Evolutionary conservation across 2,113 vertebrate genomes (phyloP).

Genomic region (Rhinoderma darwinii): DNA sequence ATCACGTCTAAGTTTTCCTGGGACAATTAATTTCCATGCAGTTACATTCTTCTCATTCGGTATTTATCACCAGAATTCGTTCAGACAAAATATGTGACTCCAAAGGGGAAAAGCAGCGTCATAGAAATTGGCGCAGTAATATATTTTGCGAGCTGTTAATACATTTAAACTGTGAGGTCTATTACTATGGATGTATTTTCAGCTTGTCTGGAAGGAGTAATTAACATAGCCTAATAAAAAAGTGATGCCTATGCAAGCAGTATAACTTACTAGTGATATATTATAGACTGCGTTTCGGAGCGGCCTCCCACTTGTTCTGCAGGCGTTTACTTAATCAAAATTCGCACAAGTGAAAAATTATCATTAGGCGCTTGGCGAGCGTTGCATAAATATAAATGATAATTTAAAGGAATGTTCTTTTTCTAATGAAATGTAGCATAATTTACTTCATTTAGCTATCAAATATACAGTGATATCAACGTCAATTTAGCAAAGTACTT

Average conservation of each 20-base stretch:
- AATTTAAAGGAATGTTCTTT: conserved; percentile 47
- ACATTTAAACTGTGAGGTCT: conserved; percentile 5
- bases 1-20: not conserved
- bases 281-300: not conserved
- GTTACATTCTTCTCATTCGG: not conserved
- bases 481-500: conserved; percentile 50
- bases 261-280: conserved; percentile 44
- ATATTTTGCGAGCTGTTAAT: conserved; percentile 37
- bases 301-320: conserved; percentile 41
- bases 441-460: conserved; percentile 48
- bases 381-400: conserved; percentile 45
- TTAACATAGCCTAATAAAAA: conserved; percentile 47
- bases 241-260: conserved; percentile 24
- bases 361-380: conserved; percentile 45
- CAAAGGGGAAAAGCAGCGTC: not conserved
- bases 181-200: conserved; percentile 35
- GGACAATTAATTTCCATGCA: not conserved
- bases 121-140: not conserved
- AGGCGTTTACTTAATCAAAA: conserved; percentile 50
- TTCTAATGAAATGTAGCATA: conserved; percentile 47
- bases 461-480: conserved; percentile 49
- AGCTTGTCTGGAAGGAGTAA: conserved; percentile 21
- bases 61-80: conserved; percentile 20
- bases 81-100: conserved; percentile 7
- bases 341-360: conserved; percentile 34